These are phyloP conservation scores for Rhizomys pruinosus DNA, from an alignment of 2,113 vertebrate species.

Conservation along the genomic window DNA sequence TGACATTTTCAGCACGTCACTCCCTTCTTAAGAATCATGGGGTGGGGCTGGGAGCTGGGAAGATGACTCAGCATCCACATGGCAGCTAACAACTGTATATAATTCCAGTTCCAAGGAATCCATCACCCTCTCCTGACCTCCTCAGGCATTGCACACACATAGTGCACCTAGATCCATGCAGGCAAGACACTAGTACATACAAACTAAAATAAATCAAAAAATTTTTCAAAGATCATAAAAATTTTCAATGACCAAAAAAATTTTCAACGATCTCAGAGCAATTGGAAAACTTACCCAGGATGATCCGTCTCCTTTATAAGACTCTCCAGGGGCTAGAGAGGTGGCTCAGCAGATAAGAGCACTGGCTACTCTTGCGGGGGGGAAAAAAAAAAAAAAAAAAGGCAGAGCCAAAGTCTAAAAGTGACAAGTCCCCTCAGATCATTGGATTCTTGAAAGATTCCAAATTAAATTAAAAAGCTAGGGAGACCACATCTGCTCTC, in stretches of 20 bases:
- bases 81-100: too few relatives aligned
- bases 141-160: too few relatives aligned
- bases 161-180: too few relatives aligned
- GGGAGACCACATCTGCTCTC: neutral
- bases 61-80: too few relatives aligned
- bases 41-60: too few relatives aligned
- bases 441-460: neutral
- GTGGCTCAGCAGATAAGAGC: too few relatives aligned
- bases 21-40: conserved; percentile 15
- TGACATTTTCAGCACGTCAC: neutral
- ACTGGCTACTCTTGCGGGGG: too few relatives aligned
- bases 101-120: too few relatives aligned
- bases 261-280: neutral
- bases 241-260: neutral
- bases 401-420: neutral
- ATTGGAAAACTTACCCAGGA: neutral
- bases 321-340: neutral
- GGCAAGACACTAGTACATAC: too few relatives aligned
- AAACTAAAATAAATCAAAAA: neutral
- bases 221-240: neutral
- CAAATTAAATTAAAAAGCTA: neutral
- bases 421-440: neutral
- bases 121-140: too few relatives aligned
- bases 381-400: too few relatives aligned
- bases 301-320: neutral